Evolutionary conservation across 30 jellyfish, hydroid and myxozoan genomes (phyloP), one percentile per base, ranked within the genome.

Genomic region (Aurelia aurita complex sp. Pacific): DNA sequence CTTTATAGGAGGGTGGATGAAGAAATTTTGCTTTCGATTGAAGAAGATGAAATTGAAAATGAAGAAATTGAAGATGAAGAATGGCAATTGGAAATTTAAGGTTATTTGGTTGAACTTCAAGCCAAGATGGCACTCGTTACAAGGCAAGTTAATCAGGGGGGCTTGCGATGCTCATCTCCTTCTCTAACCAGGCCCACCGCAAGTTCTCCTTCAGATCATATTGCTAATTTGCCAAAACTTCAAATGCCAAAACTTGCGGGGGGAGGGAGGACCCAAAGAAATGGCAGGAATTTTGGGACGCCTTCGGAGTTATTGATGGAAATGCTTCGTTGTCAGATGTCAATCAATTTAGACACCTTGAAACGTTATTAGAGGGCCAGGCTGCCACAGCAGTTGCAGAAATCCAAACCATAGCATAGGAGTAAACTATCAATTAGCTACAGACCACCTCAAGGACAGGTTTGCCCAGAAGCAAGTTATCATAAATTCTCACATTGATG

Each of bases 201-300:
- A 63, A 63, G 38, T 40, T 16, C 1, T 16, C n/a, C 38, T 40
- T 63, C 83, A 13, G 53, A 64, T 55, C 79, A 78, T 23, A 78
- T 60, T 55, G 79, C 88, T 38, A 60, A 78, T 46, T 62, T 78
- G 80, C 88, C 67, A 51, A 78, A 64, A 42, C 79, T 55, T 19
- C 69, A 46, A 33, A 34, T 78, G 55, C 88, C 88, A 18, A 78
- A 78, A 35, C 38, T 17, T 64, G 67, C 79, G 10, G 80, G 89
- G 60, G 82, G 29, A 23, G 29, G 29, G 29, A 23, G 29, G 29
- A 67, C 38, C 82, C 81, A 17, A 79, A 60, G 43, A 18, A 67
- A 57, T 79, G 80, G 89, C 89, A 79, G 23, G 73, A 67, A 65
- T 79, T 64, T 64, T 79, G 89, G 89, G 89, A 65, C 55, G 67